Percentiles rank a stretch among this genome's conserved stretches.
Conservation (phyloP, 2,888 invertebrate species). For the Molanna angustata region DNA sequence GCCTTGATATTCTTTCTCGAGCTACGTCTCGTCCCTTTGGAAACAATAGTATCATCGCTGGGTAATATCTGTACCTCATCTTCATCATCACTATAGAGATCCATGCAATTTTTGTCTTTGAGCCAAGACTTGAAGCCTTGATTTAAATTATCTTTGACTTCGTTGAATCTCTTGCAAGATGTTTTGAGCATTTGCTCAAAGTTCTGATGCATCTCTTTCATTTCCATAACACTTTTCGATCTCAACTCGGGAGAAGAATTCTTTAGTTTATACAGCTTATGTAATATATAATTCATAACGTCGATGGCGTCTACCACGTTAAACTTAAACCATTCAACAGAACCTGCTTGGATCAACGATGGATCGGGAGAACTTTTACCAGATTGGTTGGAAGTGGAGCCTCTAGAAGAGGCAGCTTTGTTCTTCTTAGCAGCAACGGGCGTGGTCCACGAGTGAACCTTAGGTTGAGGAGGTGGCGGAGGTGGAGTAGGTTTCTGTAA, state of each 20-base stretch:
- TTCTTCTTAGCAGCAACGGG: slow-evolving; percentile 10
- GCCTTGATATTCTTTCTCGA: not conserved
- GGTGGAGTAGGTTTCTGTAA: not conserved
- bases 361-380: not conserved
- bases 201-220: slow-evolving; percentile 53
- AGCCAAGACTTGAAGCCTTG: slow-evolving; percentile 55
- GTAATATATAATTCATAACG: slow-evolving; percentile 55
- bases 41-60: slow-evolving; percentile 14
- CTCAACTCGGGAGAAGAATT: slow-evolving; percentile 48
- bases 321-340: slow-evolving; percentile 59
- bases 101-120: slow-evolving; percentile 37
- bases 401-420: not conserved
- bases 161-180: slow-evolving; percentile 53
- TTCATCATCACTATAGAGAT: slow-evolving; percentile 40
- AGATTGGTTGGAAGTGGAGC: not conserved
- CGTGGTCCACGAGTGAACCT: slow-evolving; percentile 17
- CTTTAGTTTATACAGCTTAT: slow-evolving; percentile 52
- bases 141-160: slow-evolving; percentile 55
- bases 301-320: slow-evolving; percentile 57
- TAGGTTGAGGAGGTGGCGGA: slow-evolving; percentile 2
- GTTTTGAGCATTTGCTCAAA: slow-evolving; percentile 56
- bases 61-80: slow-evolving; percentile 49
- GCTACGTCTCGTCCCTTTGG: slow-evolving; percentile 18
- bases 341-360: slow-evolving; percentile 29
- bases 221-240: slow-evolving; percentile 49